Evolutionary conservation across 2,113 vertebrate genomes (phyloP), one percentile per base, ranked within the genome.

Genomic region (Esox niger): DNA sequence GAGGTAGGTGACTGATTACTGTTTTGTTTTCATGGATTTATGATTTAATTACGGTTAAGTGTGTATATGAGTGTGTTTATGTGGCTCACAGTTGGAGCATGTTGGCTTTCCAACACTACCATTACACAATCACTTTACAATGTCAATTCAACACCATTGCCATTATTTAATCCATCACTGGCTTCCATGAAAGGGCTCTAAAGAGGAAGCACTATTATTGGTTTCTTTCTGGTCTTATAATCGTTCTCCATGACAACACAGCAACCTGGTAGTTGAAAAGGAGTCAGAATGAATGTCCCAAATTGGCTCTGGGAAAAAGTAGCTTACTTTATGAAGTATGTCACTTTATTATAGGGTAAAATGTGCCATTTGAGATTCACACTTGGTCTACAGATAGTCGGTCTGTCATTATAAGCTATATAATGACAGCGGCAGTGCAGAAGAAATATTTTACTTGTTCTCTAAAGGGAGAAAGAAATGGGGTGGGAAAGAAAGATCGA

Each of bases 381-480:
- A n/a, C n/a, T n/a, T n/a, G n/a, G n/a, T n/a, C n/a, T n/a, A n/a
- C n/a, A n/a, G n/a, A n/a, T n/a, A n/a, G n/a, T n/a, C n/a, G n/a
- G n/a, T n/a, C n/a, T n/a, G n/a, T n/a, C n/a, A n/a, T n/a, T n/a
- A n/a, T n/a, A 1, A 3, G 0, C 46, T n/a, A 3, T 49, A 17
- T 21, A 4, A 49, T 6, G 65, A 68, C 60, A 73, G 64, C 74
- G 60, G 46, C 17, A 5, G 13, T 1, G 64, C 74, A 57, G 46
- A 49, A 5, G 15, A 21, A 49, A 68, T 66, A 71, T 65, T 49
- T 68, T 71, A 30, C 70, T 71, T 82, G 57, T 72, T 15, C 3
- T 9, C 17, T 38, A 6, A 38, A 38, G 11, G 11, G 46, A 49
- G 46, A 49, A 49, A 13, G 46, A 21, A n/a, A 49, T 13, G 1